These are phyloP conservation scores for Hemitrygon akajei DNA, from an alignment of 2,797 vertebrate genomes.

Conservation along the genomic window DNA sequence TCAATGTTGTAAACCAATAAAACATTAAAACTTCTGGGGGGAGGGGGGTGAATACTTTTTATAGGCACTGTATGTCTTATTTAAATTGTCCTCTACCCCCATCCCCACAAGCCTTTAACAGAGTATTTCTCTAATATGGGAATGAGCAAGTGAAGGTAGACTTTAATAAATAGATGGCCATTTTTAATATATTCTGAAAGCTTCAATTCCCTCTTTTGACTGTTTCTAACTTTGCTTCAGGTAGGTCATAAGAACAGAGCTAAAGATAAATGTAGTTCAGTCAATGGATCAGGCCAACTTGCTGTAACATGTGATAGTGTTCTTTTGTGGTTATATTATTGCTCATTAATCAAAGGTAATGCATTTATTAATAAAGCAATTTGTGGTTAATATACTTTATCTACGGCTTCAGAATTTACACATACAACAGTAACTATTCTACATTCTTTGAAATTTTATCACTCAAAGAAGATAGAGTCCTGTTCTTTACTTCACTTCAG, in stretches of 20 bases:
- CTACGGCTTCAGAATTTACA: background rate
- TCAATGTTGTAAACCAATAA: too few relatives aligned
- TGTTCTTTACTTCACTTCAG: background rate
- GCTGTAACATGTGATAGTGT: background rate
- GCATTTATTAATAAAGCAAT: background rate
- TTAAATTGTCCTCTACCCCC: too few relatives aligned
- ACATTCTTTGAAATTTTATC: background rate
- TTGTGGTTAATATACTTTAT: background rate
- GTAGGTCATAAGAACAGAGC: background rate
- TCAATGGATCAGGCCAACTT: background rate
- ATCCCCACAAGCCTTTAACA: background rate
- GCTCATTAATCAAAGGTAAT: background rate
- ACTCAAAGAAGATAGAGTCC: too few relatives aligned
- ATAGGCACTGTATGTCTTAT: too few relatives aligned
- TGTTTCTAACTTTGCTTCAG: background rate
- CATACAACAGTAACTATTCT: background rate
- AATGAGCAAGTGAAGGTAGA: background rate
- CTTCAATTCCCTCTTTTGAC: background rate
- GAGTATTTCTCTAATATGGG: background rate
- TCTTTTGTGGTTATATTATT: background rate
- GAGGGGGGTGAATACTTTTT: too few relatives aligned
- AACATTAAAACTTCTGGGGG: too few relatives aligned
- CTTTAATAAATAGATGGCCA: background rate
- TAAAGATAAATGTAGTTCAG: background rate
- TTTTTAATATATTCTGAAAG: background rate